These are phyloP conservation scores for Acromyrmex charruanus DNA, from an alignment of 1,140 invertebrate genomes.

Conservation along the genomic window DNA sequence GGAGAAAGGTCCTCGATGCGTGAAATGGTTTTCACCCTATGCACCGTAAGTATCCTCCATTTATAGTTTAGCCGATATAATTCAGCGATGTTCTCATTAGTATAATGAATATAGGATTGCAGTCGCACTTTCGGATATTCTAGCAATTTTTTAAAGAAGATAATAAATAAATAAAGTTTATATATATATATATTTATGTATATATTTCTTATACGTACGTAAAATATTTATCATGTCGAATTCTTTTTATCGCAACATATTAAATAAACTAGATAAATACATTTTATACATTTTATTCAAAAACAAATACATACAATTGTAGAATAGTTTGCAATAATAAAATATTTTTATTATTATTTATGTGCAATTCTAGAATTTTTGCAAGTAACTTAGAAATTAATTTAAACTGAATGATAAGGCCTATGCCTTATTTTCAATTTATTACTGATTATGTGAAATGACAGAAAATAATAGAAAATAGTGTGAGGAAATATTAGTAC, in stretches of 20 bases:
- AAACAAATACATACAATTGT: background rate
- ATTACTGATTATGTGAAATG: background rate
- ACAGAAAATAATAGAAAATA: background rate
- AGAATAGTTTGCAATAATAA: background rate
- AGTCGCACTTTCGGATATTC: background rate
- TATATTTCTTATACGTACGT: background rate
- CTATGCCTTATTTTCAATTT: background rate
- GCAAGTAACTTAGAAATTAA: background rate
- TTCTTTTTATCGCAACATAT: background rate
- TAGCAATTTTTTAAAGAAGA: background rate
- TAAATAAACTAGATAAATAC: background rate
- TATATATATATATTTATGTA: background rate
- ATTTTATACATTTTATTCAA: constrained; percentile 6
- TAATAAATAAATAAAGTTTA: background rate
- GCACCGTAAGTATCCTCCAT: constrained; percentile 86
- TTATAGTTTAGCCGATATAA: background rate
- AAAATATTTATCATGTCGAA: background rate
- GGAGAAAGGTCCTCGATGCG: constrained; percentile 89
- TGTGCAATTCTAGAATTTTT: background rate
- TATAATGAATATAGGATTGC: background rate
- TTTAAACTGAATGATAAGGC: background rate
- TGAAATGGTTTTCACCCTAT: constrained; percentile 87
- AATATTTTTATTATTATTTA: constrained; percentile 1
- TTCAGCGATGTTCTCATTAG: background rate
- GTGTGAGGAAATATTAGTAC: background rate